Evolutionary conservation across 2,797 vertebrate genomes (phyloP).

Genomic region (Microctenopoma steveboyesi): DNA sequence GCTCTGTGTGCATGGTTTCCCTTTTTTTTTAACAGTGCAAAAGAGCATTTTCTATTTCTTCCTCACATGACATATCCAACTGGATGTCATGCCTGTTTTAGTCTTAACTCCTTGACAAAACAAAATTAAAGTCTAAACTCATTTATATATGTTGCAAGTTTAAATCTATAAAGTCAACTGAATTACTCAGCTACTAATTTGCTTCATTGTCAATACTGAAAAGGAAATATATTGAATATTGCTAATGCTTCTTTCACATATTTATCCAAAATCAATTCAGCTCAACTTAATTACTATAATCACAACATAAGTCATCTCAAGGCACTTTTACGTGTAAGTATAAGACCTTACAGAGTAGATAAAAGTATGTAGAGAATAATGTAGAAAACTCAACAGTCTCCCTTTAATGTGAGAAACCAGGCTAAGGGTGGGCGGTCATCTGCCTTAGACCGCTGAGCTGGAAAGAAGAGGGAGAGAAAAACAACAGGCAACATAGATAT

Average conservation of each 20-base stretch:
- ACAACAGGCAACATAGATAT: too few species aligned
- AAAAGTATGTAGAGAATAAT: too few species aligned
- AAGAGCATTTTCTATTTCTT: not conserved
- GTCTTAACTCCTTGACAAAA: constrained; percentile 3
- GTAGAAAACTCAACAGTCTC: too few species aligned
- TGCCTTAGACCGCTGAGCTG: too few species aligned
- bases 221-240: constrained; percentile 1
- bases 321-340: too few species aligned
- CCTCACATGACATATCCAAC: not conserved
- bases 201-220: not conserved
- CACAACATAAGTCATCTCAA: too few species aligned
- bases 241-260: constrained; percentile 1
- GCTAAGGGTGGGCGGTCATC: too few species aligned
- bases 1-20: constrained; percentile 36
- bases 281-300: too few species aligned
- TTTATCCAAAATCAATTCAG: not conserved
- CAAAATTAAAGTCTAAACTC: constrained; percentile 8
- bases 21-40: constrained; percentile 17
- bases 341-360: too few species aligned
- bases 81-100: not conserved
- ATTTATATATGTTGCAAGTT: not conserved
- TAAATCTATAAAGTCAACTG: not conserved
- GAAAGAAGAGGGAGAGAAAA: too few species aligned
- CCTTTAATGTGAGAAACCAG: too few species aligned
- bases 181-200: not conserved